Evolutionary conservation across 2,113 vertebrate genomes (phyloP), one percentile per base, ranked within the genome.

Genomic region (Clupea harengus): DNA sequence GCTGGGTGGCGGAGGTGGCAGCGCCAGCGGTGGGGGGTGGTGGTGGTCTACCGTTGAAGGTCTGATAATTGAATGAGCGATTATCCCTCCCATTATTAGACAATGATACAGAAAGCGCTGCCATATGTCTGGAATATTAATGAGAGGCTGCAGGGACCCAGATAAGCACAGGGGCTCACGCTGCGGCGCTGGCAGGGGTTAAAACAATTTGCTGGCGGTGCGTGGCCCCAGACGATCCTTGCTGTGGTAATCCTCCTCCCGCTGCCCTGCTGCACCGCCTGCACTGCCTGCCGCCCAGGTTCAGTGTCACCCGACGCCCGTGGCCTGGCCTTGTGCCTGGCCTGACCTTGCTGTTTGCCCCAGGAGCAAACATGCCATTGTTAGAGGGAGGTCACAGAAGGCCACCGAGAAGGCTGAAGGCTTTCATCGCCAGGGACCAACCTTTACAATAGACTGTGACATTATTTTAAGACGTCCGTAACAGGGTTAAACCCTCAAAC

Each of bases 31-130:
- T 95, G 95, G 95, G 95, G 95, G 95, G 39, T 39, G 1, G 93
- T 94, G 95, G 50, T 15, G 9, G 64, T n/a, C 64, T 28, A 67
- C 64, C 57, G 94, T 95, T 97, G 97, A 97, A 97, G 96, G 95
- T 93, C 95, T 95, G 97, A 99, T 99, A 98, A 97, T 95, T 96
- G 97, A 96, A 98, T 99, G 97, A 99, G 94, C 96, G 97, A 99
- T 99, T 99, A 98, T 97, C 95, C 96, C 92, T 96, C 96, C 93
- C 96, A 97, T 97, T 98, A 99, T 97, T 96, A 96, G 97, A 98
- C 97, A 97, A 95, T 96, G 97, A 99, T 95, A 97, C 96, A 96
- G 96, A 94, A 95, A 95, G 96, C 93, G 93, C 94, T 94, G 95
- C 96, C 95, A 94, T 96, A 96, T 95, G 96, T 96, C 95, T 94